These are phyloP conservation scores for Pocillopora damicornis DNA, from an alignment of 64 coral and sea anemone species.

Conservation along the genomic window DNA sequence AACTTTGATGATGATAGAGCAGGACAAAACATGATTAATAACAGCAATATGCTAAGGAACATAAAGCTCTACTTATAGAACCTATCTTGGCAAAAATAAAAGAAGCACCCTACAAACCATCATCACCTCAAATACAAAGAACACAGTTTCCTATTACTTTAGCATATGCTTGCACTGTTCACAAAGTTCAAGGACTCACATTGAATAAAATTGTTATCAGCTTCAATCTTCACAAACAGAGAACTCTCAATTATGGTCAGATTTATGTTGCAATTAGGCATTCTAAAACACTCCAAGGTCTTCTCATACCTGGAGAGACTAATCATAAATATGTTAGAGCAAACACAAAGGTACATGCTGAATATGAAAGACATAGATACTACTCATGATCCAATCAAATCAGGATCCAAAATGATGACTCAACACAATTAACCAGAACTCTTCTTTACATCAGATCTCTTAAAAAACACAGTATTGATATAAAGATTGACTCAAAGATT, in stretches of 20 bases:
- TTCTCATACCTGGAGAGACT: constrained; percentile 9
- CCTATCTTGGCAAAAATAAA: constrained; percentile 46
- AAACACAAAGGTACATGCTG: not conserved
- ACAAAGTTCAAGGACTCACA: constrained; percentile 47
- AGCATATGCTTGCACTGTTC: constrained; percentile 41
- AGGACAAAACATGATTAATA: no score
- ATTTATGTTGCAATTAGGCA: constrained; percentile 53
- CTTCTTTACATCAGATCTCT: no score
- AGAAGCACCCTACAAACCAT: constrained; percentile 34
- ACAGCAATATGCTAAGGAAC: constrained; percentile 15
- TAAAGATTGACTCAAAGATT: no score
- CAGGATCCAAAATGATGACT: no score
- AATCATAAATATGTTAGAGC: constrained; percentile 8
- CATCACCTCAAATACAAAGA: constrained; percentile 28
- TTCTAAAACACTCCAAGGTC: constrained; percentile 29
- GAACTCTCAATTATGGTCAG: constrained; percentile 51
- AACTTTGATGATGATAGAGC: no score
- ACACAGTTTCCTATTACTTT: constrained; percentile 35
- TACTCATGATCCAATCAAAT: no score
- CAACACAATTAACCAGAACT: no score
- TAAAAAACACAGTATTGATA: no score
- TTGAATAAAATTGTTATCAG: constrained; percentile 38
- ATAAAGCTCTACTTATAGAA: constrained; percentile 34
- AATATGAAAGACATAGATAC: not conserved
- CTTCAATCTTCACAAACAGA: constrained; percentile 31